Conservation (phyloP, 2,113 vertebrate genomes). For the Astur gentilis region DNA sequence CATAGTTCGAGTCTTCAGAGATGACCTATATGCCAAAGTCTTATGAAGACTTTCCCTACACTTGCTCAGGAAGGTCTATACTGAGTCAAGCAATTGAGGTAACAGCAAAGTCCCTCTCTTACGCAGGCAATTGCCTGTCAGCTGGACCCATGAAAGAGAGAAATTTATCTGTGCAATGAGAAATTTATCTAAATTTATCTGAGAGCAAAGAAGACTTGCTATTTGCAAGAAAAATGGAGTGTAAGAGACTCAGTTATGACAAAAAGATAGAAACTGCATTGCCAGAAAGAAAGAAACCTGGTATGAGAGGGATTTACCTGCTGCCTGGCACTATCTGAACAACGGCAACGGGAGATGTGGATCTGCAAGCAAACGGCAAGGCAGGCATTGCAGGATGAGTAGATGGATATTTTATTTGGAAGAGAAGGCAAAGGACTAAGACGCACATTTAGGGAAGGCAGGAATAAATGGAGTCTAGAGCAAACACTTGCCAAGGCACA, state of each 20-base stretch:
- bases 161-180: neutral
- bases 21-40: neutral
- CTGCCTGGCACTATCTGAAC: neutral
- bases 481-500: neutral
- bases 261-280: neutral
- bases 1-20: neutral
- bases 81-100: neutral
- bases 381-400: neutral
- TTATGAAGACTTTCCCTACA: neutral
- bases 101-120: neutral
- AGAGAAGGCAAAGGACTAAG: neutral
- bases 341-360: rapidly evolving
- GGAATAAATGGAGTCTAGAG: neutral
- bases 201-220: neutral
- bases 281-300: neutral
- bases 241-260: neutral
- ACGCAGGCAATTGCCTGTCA: neutral
- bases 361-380: neutral
- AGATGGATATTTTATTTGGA: neutral
- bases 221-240: neutral
- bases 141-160: neutral
- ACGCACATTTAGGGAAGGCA: neutral
- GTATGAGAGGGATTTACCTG: neutral
- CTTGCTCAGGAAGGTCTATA: neutral
- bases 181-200: neutral